Percentiles rank a stretch among this genome's conserved stretches.
Evolutionary conservation across 2,888 invertebrate genomes (phyloP).

Genomic region (Rotaria macrura): DNA sequence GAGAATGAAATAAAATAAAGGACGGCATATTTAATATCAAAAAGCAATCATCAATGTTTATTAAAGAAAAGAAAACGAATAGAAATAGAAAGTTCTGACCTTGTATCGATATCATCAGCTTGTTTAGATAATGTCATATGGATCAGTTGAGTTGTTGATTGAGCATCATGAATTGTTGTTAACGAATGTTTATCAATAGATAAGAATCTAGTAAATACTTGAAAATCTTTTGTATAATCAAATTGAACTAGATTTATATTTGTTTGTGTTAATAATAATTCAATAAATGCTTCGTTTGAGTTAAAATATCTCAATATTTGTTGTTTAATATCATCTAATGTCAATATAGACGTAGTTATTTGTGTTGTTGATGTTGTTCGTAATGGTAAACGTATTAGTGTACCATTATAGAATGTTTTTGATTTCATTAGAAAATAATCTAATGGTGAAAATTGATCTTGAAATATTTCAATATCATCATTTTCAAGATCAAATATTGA

Average conservation of each 20-base stretch:
- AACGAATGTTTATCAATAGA: not conserved
- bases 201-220: not conserved
- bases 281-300: not conserved
- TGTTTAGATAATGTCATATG: not conserved
- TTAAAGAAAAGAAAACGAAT: no score
- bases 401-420: slow-evolving; percentile 28
- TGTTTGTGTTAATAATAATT: not conserved
- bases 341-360: not conserved
- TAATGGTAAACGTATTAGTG: slow-evolving; percentile 32
- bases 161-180: slow-evolving; percentile 3
- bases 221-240: slow-evolving; percentile 21
- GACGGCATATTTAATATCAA: no score
- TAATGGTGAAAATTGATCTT: slow-evolving; percentile 34
- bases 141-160: not conserved
- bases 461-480: slow-evolving; percentile 30
- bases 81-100: not conserved
- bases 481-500: slow-evolving; percentile 33
- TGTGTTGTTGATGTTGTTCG: not conserved
- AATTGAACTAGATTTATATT: not conserved
- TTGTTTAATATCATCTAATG: not conserved
- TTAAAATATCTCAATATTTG: not conserved
- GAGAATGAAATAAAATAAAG: no score
- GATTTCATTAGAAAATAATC: slow-evolving; percentile 28
- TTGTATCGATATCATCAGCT: not conserved
- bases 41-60: no score